phyloP scores from a whole-genome alignment of 2,113 vertebrate genomes.

The Gyps fulvus region DNA sequence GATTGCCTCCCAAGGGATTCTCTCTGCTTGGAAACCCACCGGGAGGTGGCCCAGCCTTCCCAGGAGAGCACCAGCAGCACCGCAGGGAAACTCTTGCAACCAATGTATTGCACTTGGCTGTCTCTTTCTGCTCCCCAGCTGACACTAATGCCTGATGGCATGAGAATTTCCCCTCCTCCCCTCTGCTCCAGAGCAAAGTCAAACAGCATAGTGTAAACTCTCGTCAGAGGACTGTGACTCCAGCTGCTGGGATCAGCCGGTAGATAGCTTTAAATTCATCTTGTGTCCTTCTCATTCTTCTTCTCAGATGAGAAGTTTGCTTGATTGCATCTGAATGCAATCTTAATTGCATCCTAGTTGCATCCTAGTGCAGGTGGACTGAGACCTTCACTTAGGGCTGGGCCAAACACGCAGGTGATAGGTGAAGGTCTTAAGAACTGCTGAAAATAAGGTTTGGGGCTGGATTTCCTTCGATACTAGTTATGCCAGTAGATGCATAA shows the following conservation, averaged over 20 bases:
- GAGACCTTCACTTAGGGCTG: not conserved
- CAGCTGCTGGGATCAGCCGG: not conserved
- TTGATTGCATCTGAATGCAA: not conserved
- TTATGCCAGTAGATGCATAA: not conserved
- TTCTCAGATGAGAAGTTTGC: not conserved
- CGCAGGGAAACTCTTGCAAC: not conserved
- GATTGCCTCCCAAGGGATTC: not conserved
- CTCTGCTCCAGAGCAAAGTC: not conserved
- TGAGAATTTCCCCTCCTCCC: not conserved
- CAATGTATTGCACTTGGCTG: not conserved
- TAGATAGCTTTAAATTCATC: not conserved
- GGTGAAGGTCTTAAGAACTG: not conserved
- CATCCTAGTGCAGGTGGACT: not conserved
- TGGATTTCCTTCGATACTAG: not conserved
- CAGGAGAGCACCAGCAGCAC: not conserved
- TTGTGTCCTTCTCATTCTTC: not conserved
- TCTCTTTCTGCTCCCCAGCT: not conserved
- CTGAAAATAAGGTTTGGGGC: not conserved
- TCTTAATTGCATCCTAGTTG: not conserved
- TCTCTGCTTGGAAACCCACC: not conserved
- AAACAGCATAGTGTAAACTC: not conserved
- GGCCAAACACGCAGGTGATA: not conserved
- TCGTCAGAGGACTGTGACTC: not conserved
- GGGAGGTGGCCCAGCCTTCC: not conserved
- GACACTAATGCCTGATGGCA: not conserved